A percentile compares a stretch with the other conserved stretches of the same genome.
Evolutionary conservation across 2,113 vertebrate genomes (phyloP).

Genomic region (Oreochromis aureus): DNA sequence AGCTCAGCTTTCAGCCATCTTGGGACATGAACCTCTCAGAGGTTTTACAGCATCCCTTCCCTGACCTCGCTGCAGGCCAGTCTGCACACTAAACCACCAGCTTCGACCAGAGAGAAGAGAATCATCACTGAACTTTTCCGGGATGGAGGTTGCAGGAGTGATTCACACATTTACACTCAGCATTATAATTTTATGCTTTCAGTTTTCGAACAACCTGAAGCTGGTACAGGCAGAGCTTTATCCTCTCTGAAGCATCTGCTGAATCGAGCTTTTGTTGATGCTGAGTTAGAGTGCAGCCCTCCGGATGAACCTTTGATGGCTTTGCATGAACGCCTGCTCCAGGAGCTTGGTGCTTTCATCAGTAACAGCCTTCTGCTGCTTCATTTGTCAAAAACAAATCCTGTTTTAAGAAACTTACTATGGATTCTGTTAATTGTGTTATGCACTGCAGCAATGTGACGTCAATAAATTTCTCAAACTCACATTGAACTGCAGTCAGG

Average conservation of each 20-base stretch:
- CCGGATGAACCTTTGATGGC: fast-evolving
- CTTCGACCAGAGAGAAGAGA: neutral
- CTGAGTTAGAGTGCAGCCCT: neutral
- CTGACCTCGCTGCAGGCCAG: neutral
- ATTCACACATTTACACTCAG: fast-evolving
- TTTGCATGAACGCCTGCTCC: neutral
- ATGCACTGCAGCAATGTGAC: fast-evolving
- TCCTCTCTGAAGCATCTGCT: neutral
- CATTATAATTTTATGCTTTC: fast-evolving
- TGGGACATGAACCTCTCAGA: neutral
- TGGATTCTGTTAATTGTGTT: neutral
- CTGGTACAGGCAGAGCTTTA: neutral
- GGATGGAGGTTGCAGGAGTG: neutral
- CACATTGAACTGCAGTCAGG: neutral
- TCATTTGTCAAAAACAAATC: no score
- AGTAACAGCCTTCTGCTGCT: no score
- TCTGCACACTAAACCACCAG: neutral
- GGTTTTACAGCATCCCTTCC: neutral
- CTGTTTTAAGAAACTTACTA: neutral
- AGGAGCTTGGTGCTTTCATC: neutral
- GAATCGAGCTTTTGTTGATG: fast-evolving
- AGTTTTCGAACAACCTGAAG: fast-evolving
- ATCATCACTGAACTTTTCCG: fast-evolving
- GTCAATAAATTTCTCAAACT: neutral
- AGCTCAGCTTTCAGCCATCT: fast-evolving